Percentiles rank a stretch among this genome's conserved stretches.
phyloP scores from a whole-genome alignment of 2,888 invertebrate species.

The Tryphoninae sp. region DNA sequence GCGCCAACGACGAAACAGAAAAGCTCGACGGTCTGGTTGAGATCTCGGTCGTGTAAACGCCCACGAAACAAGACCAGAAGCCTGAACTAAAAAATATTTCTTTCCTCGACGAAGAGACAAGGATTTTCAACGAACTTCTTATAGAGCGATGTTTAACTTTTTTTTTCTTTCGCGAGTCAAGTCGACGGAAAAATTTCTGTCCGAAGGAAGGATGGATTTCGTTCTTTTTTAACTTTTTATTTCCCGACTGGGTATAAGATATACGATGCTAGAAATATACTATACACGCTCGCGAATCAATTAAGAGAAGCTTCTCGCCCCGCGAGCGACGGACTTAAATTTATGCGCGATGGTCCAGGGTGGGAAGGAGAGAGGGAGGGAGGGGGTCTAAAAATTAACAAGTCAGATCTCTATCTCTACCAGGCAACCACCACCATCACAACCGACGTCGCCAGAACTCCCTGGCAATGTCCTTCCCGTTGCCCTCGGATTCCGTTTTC shows the following conservation, averaged over 20 bases:
- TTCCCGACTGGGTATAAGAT: conserved; percentile 6
- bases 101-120: not conserved
- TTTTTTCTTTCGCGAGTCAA: conserved; percentile 8
- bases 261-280: conserved; percentile 6
- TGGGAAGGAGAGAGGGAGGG: conserved; percentile 5
- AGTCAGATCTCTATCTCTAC: conserved; percentile 76
- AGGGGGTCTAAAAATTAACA: conserved; percentile 77
- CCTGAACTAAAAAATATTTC: not conserved
- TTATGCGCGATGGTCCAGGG: conserved; percentile 73
- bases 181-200: conserved; percentile 13
- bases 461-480: conserved; percentile 32
- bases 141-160: conserved; percentile 1
- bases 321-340: conserved; percentile 71
- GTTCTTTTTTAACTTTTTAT: not conserved
- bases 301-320: conserved; percentile 70
- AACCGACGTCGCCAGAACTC: conserved; percentile 13
- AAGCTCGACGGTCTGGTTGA: conserved; percentile 12
- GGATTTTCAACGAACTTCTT: conserved; percentile 23
- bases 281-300: conserved; percentile 71
- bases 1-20: not conserved
- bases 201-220: not conserved
- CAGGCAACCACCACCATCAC: conserved; percentile 21
- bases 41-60: conserved; percentile 13
- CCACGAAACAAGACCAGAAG: not conserved
- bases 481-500: conserved; percentile 19